These are phyloP conservation scores for Macquaria ambigua DNA, from an alignment of 2,113 vertebrate genomes.

Conservation along the genomic window DNA sequence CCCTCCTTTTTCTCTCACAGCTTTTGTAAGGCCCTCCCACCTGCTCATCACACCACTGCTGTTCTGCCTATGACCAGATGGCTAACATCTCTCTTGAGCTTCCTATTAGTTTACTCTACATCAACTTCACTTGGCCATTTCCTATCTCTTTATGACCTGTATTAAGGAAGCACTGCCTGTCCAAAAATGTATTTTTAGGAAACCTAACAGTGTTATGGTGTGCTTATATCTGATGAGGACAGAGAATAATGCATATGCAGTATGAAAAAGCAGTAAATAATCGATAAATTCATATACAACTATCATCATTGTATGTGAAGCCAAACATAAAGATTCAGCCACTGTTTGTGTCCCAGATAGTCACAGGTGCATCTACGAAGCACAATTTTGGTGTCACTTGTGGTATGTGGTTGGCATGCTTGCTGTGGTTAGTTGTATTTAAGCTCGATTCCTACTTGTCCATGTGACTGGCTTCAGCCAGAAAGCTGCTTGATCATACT, in stretches of 20 bases:
- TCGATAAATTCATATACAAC: not conserved
- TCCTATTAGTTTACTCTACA: slow-evolving; percentile 29
- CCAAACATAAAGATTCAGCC: not conserved
- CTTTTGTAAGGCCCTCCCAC: slow-evolving; percentile 10
- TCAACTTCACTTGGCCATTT: slow-evolving; percentile 26
- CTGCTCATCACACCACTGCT: slow-evolving; percentile 29
- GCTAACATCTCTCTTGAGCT: slow-evolving; percentile 15
- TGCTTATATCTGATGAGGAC: not conserved
- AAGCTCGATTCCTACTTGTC: not conserved
- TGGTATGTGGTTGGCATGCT: not conserved
- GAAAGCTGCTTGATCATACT: not conserved
- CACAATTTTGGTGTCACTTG: not conserved
- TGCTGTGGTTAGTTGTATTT: not conserved
- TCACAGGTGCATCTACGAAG: not conserved
- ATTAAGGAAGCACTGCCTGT: not conserved
- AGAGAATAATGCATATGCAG: not conserved
- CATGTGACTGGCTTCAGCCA: not conserved
- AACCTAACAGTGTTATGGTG: not conserved
- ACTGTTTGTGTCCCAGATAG: not conserved
- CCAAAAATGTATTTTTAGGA: not conserved
- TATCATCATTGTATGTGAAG: not conserved
- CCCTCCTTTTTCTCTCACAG: slow-evolving; percentile 1
- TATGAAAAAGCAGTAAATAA: not conserved
- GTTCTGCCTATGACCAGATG: slow-evolving; percentile 22
- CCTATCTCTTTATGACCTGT: slow-evolving; percentile 13